Percentiles rank a stretch among this genome's conserved stretches.
Evolutionary conservation across 2,113 vertebrate genomes (phyloP).

Genomic region (Brevimyrus niger): DNA sequence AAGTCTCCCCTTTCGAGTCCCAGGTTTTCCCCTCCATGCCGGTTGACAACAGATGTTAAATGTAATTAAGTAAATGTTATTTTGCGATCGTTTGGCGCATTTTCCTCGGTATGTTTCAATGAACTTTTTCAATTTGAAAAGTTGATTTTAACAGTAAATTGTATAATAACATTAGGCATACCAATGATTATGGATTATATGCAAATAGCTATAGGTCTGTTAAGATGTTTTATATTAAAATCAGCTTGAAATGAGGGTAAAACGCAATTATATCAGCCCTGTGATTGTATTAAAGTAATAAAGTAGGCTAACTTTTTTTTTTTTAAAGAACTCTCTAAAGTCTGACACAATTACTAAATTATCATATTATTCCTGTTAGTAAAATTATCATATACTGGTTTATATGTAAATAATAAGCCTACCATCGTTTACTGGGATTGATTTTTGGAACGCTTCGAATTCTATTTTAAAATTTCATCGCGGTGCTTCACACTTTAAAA

Average conservation of each 20-base stretch:
- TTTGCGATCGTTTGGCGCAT: background rate
- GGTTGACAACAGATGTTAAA: background rate
- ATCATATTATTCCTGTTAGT: background rate
- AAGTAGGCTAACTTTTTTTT: background rate
- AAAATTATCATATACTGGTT: background rate
- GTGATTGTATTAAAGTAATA: background rate
- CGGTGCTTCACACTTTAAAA: background rate
- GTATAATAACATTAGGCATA: background rate
- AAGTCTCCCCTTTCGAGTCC: background rate
- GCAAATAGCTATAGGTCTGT: background rate
- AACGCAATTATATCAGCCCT: background rate
- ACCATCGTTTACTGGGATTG: background rate
- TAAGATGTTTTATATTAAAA: background rate
- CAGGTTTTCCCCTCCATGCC: background rate
- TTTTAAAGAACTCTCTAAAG: background rate
- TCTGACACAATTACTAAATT: background rate
- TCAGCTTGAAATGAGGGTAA: background rate
- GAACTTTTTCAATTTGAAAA: background rate
- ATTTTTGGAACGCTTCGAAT: background rate
- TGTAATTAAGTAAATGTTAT: background rate
- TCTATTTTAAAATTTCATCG: background rate
- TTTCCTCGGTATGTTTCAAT: background rate
- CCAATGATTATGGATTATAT: background rate
- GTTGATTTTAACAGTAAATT: background rate
- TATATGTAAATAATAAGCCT: background rate